These are phyloP conservation scores for Caenorhabditis sinica DNA, from an alignment of 2,888 invertebrate genomes.

Conservation along the genomic window DNA sequence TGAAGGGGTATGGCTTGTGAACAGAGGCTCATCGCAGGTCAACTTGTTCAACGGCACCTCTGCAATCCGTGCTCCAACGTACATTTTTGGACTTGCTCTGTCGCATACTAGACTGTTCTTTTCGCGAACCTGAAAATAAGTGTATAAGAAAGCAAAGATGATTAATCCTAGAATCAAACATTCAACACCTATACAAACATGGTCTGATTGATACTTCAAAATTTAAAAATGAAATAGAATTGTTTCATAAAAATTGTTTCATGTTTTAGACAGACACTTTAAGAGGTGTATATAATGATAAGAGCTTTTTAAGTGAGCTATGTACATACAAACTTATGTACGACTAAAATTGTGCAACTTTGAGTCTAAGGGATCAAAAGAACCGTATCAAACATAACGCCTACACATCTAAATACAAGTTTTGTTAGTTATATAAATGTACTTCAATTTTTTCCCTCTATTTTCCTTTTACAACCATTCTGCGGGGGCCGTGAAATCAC, in stretches of 20 bases:
- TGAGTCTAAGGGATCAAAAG: constrained; percentile 54
- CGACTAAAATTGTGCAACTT: not conserved
- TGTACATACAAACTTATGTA: constrained; percentile 15
- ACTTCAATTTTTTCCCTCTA: constrained; percentile 37
- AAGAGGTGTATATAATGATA: constrained; percentile 10
- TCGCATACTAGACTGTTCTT: constrained; percentile 78
- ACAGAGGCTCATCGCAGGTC: constrained; percentile 66
- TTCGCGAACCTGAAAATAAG: constrained; percentile 79
- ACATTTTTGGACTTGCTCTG: constrained; percentile 77
- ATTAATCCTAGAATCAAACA: constrained; percentile 20
- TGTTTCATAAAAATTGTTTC: constrained; percentile 14
- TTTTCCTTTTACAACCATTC: not conserved
- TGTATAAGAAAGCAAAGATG: constrained; percentile 1
- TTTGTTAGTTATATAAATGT: constrained; percentile 33
- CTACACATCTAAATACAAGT: constrained; percentile 51
- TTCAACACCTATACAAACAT: constrained; percentile 25
- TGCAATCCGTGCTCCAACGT: constrained; percentile 76
- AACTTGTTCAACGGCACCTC: constrained; percentile 76
- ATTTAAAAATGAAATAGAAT: constrained; percentile 7
- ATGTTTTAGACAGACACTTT: constrained; percentile 24
- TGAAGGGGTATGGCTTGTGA: constrained; percentile 25
- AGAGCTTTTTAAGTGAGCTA: constrained; percentile 26
- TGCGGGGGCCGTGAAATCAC: constrained; percentile 43
- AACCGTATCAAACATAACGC: constrained; percentile 53
- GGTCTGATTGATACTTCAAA: constrained; percentile 30